These are phyloP conservation scores for Torymus auratus DNA, from an alignment of 2,888 invertebrate genomes.

Conservation along the genomic window DNA sequence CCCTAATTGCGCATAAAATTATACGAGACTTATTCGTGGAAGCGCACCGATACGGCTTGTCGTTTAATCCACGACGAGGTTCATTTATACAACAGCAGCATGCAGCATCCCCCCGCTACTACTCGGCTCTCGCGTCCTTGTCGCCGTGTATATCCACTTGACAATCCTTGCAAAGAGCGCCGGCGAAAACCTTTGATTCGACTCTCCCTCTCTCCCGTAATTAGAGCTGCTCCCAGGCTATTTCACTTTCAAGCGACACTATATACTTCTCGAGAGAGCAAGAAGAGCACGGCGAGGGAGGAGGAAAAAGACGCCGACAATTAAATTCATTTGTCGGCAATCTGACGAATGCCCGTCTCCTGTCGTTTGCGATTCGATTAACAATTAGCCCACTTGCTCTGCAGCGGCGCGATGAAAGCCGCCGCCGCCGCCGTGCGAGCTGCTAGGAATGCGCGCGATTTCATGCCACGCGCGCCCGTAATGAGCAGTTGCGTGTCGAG, in stretches of 20 bases:
- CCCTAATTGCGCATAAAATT: constrained; percentile 32
- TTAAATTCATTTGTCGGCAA: constrained; percentile 74
- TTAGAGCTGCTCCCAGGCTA: constrained; percentile 42
- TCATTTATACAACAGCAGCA: constrained; percentile 12
- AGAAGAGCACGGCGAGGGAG: not conserved
- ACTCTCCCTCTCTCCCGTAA: constrained; percentile 1
- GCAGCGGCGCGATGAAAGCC: not conserved
- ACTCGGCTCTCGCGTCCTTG: no score
- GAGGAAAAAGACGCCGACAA: constrained; percentile 61
- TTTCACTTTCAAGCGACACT: constrained; percentile 30
- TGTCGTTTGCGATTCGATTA: constrained; percentile 44
- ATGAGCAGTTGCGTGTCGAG: constrained; percentile 36
- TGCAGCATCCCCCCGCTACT: not conserved
- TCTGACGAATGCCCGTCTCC: constrained; percentile 67
- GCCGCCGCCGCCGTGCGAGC: no score
- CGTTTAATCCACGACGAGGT: constrained; percentile 1
- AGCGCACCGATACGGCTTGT: not conserved
- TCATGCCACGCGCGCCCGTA: constrained; percentile 19
- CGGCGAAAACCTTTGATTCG: constrained; percentile 46
- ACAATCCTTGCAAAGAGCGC: constrained; percentile 14
- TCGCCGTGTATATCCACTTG: not conserved
- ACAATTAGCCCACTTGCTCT: constrained; percentile 48
- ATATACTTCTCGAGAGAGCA: not conserved
- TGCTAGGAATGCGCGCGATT: constrained; percentile 26
- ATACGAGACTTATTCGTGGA: not conserved